Base-by-base conservation (phyloP, 2,888 invertebrate genomes). In the Caenorhabditis panamensis region DNA sequence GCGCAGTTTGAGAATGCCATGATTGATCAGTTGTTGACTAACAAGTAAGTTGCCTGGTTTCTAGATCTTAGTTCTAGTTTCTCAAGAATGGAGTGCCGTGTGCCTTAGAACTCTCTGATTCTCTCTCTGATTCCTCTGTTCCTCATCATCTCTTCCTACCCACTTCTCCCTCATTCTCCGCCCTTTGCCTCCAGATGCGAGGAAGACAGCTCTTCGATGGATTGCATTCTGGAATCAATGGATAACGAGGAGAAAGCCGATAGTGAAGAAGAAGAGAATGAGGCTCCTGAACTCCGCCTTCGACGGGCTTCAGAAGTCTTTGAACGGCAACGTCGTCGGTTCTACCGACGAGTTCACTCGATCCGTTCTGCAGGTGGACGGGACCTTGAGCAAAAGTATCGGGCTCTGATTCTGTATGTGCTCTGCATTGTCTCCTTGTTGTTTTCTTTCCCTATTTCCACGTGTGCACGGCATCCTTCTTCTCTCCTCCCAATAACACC, bases 1-100 rank as follows among this genome's bases (percentile, higher is more conserved):
- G 58, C 90, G 71, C 88, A 89, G 28, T 90, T 90, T 69, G 90
- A 90, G 82, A 89, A 91, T 80, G 71, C 79, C 20, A 63, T 91
- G 16, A 89, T 90, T 69, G 87, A 91, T 67, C 63, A 62, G 18
- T 83, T 90, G n/a, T 88, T 90, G 71, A 84, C 84, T n/a, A 89
- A 84, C 72, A 84, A 82, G 90, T 90, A 61, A 61, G 90, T 86
- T n/a, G n/a, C n/a, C 44, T 22, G 9, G 26, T 18, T 22, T 11
- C 24, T 41, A 13, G 28, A 11, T 59, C 16, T 31, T 28, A 26
- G n/a, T n/a, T 47, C 41, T n/a, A 20, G n/a, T 41, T 16, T 6
- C 31, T 31, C 36, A 26, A 24, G 54, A 54, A 54, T 54, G 54
- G 54, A 54, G 54, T 47, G 47, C 51, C n/a, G 28, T 51, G 31